Conservation (phyloP, 92 coral and sea anemone species). For the Zoanthus sociatus region DNA sequence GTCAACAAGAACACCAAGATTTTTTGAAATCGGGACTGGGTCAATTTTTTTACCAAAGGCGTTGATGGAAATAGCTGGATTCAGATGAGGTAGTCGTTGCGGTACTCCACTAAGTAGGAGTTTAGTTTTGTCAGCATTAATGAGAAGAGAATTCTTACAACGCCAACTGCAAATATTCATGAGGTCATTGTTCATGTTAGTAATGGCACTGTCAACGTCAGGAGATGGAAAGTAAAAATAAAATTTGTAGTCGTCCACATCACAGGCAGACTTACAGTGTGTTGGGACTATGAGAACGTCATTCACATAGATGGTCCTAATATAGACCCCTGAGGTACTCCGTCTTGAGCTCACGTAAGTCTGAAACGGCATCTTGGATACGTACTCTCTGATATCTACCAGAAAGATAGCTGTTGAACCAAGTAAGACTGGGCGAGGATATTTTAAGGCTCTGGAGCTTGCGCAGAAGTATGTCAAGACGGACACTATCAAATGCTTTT, state of each 20-base stretch:
- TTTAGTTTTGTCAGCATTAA: constrained; percentile 61
- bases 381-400: constrained; percentile 46
- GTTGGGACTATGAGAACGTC: constrained; percentile 49
- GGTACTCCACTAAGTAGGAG: constrained; percentile 44
- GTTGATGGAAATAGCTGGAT: constrained; percentile 10
- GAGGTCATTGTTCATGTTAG: constrained; percentile 43
- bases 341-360: constrained; percentile 29
- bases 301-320: constrained; percentile 62
- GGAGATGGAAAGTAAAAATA: constrained; percentile 41
- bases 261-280: too few relatives aligned
- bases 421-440: constrained; percentile 42
- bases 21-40: background rate
- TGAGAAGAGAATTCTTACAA: constrained; percentile 55
- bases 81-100: constrained; percentile 40
- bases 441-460: constrained; percentile 39
- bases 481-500: constrained; percentile 59
- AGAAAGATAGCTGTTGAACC: constrained; percentile 51
- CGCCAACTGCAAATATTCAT: constrained; percentile 39
- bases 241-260: constrained; percentile 31
- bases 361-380: constrained; percentile 31
- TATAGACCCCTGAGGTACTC: constrained; percentile 59
- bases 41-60: constrained; percentile 39
- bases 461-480: constrained; percentile 47
- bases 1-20: background rate
- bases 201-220: constrained; percentile 32